Percentiles rank a stretch among this genome's conserved stretches.
Evolutionary conservation across 2,888 invertebrate genomes (phyloP).

Genomic region (Ophraella communa): DNA sequence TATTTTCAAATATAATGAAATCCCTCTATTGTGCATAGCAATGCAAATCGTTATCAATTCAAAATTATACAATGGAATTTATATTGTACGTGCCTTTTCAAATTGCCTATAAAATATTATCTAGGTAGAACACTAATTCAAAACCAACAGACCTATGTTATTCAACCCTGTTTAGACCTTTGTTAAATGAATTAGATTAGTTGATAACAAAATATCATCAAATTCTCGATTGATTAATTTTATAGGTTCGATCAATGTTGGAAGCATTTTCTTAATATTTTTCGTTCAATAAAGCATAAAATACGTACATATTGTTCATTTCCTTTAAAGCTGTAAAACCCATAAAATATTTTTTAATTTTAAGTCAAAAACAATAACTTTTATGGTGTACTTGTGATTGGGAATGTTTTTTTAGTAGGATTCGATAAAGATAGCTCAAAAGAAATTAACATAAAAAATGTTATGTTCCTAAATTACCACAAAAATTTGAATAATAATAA

Average conservation of each 20-base stretch:
- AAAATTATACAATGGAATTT: background rate
- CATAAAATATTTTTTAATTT: too few relatives aligned
- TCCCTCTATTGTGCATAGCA: background rate
- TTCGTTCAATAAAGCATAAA: too few relatives aligned
- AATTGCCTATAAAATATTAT: background rate
- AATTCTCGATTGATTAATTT: background rate
- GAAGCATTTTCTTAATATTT: background rate
- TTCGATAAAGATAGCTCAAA: too few relatives aligned
- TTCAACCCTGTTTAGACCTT: background rate
- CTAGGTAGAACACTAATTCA: background rate
- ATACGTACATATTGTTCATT: too few relatives aligned
- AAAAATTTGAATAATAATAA: too few relatives aligned
- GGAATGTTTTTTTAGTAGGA: too few relatives aligned
- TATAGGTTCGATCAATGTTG: background rate
- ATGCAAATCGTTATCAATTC: background rate
- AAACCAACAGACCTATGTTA: background rate
- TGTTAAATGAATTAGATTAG: constrained; percentile 1
- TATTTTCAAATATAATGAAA: background rate
- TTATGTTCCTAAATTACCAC: too few relatives aligned
- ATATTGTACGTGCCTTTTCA: background rate
- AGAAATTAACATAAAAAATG: too few relatives aligned
- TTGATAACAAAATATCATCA: background rate
- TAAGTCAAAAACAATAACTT: too few relatives aligned
- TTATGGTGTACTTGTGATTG: too few relatives aligned
- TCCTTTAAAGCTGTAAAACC: too few relatives aligned